phyloP scores from a whole-genome alignment of 2,113 vertebrate genomes.

The Heterochromis multidens region DNA sequence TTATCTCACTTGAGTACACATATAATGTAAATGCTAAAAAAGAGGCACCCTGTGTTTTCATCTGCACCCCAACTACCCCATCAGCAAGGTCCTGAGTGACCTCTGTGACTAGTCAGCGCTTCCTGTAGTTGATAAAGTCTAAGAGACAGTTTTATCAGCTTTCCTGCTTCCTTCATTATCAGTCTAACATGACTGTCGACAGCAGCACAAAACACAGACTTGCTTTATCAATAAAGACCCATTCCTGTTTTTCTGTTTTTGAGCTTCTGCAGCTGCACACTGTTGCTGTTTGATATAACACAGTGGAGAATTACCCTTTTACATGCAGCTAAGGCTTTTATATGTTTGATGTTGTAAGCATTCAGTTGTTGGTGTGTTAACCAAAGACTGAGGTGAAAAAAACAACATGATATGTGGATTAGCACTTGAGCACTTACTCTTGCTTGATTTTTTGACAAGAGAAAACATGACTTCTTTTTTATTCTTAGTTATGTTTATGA shows the following conservation, averaged over 20 bases:
- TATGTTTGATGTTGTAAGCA: not conserved
- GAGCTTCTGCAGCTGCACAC: not conserved
- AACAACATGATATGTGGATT: not conserved
- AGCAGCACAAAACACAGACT: not conserved
- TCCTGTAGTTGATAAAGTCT: not conserved
- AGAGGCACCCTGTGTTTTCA: not conserved
- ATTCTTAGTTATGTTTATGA: not conserved
- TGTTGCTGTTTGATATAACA: not conserved
- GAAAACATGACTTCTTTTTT: not conserved
- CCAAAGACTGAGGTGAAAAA: not conserved
- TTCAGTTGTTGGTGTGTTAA: not conserved
- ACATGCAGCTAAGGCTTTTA: not conserved
- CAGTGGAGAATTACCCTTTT: not conserved
- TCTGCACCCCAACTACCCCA: not conserved
- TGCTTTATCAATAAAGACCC: not conserved
- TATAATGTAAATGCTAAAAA: not conserved
- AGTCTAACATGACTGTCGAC: not conserved
- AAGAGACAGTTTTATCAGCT: constrained; percentile 27
- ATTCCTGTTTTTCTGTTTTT: constrained; percentile 19
- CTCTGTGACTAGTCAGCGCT: constrained; percentile 24
- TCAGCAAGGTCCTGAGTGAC: not conserved
- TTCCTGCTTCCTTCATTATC: constrained; percentile 12
- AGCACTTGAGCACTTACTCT: not conserved
- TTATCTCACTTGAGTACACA: not conserved
- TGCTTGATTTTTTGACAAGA: not conserved